These are phyloP conservation scores for Triplophysa bombifrons DNA, from an alignment of 2,797 vertebrate genomes.

Conservation along the genomic window DNA sequence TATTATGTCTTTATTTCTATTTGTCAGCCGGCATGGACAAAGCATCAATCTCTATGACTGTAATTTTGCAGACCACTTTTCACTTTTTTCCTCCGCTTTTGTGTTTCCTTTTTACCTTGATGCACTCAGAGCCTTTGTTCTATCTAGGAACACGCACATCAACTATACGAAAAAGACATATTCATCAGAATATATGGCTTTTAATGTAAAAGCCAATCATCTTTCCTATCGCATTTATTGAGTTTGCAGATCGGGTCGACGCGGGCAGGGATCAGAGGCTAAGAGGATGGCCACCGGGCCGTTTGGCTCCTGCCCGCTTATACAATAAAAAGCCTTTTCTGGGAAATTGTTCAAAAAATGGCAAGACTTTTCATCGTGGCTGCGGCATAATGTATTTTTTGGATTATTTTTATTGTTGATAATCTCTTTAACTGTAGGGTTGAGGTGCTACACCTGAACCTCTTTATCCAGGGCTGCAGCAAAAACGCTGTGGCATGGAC, in stretches of 20 bases:
- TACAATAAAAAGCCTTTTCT: slow-evolving; percentile 85
- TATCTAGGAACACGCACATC: slow-evolving; percentile 52
- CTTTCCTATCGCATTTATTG: slow-evolving; percentile 81
- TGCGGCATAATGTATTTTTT: slow-evolving; percentile 67
- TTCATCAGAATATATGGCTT: slow-evolving; percentile 91
- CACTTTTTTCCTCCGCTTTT: slow-evolving; percentile 37
- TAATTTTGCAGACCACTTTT: slow-evolving; percentile 37
- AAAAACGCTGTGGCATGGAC: slow-evolving; percentile 63
- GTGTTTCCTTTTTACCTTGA: slow-evolving; percentile 34
- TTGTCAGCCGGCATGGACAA: slow-evolving; percentile 16
- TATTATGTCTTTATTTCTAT: slow-evolving; percentile 7
- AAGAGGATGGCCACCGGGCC: slow-evolving; percentile 68
- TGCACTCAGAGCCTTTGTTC: slow-evolving; percentile 51
- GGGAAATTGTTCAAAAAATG: slow-evolving; percentile 77
- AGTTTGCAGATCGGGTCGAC: slow-evolving; percentile 80
- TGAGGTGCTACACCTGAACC: slow-evolving; percentile 73
- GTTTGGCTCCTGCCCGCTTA: slow-evolving; percentile 66
- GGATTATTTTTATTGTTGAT: slow-evolving; percentile 80
- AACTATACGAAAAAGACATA: slow-evolving; percentile 71
- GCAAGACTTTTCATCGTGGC: slow-evolving; percentile 69
- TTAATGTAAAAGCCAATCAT: slow-evolving; percentile 81
- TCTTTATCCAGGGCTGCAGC: slow-evolving; percentile 63
- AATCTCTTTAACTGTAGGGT: slow-evolving; percentile 82
- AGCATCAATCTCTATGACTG: slow-evolving; percentile 24
- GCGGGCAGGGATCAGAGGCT: slow-evolving; percentile 78